Evolutionary conservation across 1,140 invertebrate genomes (phyloP).

Genomic region (Lordiphosa mommai): DNA sequence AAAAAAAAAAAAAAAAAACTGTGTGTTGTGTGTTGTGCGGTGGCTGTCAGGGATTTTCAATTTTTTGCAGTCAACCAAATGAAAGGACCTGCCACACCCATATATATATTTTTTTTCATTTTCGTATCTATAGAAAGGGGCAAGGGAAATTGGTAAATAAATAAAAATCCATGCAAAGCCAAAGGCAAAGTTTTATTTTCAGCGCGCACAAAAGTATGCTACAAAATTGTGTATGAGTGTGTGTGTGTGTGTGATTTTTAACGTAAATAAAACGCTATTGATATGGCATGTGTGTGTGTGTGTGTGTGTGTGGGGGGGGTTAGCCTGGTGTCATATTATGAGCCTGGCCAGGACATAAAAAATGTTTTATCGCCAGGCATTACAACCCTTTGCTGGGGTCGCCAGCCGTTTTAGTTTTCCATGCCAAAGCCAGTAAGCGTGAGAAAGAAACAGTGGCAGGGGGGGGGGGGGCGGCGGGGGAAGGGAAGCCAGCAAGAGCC

Average conservation of each 20-base stretch:
- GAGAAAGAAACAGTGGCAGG: too few relatives aligned
- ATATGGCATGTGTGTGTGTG: conserved; percentile 42
- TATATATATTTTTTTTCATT: neutral
- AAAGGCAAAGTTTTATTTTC: conserved; percentile 17
- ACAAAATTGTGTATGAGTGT: conserved; percentile 48
- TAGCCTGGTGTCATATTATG: conserved; percentile 55
- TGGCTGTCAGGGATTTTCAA: conserved; percentile 9
- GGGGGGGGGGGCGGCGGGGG: neutral
- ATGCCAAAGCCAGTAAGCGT: conserved; percentile 1
- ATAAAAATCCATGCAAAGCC: conserved; percentile 30
- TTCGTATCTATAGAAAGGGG: conserved; percentile 1
- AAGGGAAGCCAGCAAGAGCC: conserved; percentile 13
- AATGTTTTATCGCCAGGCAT: conserved; percentile 51
- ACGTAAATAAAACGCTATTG: conserved; percentile 66
- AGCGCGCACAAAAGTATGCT: conserved; percentile 52
- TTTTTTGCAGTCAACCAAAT: conserved; percentile 47
- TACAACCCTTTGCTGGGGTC: conserved; percentile 45
- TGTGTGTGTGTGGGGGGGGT: neutral
- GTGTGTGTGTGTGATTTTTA: conserved; percentile 25
- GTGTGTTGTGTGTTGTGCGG: conserved; percentile 1
- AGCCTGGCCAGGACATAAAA: conserved; percentile 45
- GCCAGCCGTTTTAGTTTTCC: conserved; percentile 46
- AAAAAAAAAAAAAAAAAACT: too few relatives aligned
- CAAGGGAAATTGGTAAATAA: conserved; percentile 30
- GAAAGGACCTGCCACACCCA: conserved; percentile 1